Evolutionary conservation across 92 coral and sea anemone genomes (phyloP).

Genomic region (Parazoanthus swiftii): DNA sequence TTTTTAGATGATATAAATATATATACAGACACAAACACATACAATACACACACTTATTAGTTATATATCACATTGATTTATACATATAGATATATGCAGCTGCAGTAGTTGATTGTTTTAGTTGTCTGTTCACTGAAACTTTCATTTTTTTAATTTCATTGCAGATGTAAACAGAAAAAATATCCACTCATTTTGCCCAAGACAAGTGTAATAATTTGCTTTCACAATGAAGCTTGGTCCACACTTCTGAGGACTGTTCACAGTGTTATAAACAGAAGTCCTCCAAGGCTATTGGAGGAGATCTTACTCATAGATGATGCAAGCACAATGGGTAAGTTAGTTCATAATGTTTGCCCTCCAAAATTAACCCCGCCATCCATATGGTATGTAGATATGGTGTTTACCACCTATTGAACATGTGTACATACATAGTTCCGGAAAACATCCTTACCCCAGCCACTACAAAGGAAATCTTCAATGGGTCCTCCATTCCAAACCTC

Average conservation of each 20-base stretch:
- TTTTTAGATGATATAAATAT: too few species aligned
- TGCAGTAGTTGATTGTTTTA: neutral
- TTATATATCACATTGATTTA: too few species aligned
- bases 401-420: too few species aligned
- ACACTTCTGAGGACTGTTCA: conserved; percentile 92
- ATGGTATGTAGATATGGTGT: neutral
- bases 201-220: conserved; percentile 86
- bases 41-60: too few species aligned
- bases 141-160: neutral
- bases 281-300: conserved; percentile 89
- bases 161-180: conserved; percentile 81
- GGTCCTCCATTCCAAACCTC: too few species aligned
- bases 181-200: conserved; percentile 84
- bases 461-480: too few species aligned
- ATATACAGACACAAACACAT: too few species aligned
- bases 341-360: neutral
- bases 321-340: conserved; percentile 81
- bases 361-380: too few species aligned
- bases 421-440: too few species aligned
- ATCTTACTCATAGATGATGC: conserved; percentile 94
- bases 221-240: conserved; percentile 99
- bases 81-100: too few species aligned
- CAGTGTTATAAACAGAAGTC: conserved; percentile 96
- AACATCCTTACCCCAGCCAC: too few species aligned
- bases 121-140: neutral